Evolutionary conservation across 2,113 vertebrate genomes (phyloP), one percentile per base, ranked within the genome.

Genomic region (Promerops cafer): DNA sequence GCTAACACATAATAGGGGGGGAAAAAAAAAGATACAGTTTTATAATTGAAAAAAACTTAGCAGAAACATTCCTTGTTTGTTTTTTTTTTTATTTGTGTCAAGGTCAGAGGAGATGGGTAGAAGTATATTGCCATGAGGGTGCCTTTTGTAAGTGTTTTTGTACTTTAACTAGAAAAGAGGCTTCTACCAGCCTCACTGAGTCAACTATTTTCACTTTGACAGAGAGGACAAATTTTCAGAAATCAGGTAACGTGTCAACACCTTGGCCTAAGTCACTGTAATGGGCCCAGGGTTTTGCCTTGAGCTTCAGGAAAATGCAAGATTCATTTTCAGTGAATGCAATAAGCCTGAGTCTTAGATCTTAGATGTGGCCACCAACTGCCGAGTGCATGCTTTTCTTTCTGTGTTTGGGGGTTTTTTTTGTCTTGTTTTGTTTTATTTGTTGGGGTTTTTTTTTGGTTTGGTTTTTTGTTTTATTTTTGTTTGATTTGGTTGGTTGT

Each of bases 371-470:
- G 24, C 50, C 13, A 65, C 11, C 39, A 72, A 39, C 8, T 53
- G 18, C 5, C 1, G 12, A 64, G 16, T 33, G 6, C 27, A 54
- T 20, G 12, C 2, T 69, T 81, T 69, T 6, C 17, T 74, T 72
- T 21, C 42, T 65, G n/a, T 3, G 0, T 70, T 57, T 44, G 22
- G 6, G 2, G 2, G 0, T 0, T 10, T 11, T n/a, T n/a, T 74
- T 42, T 23, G 6, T 31, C 9, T 44, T 28, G 14, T 39, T 57
- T 64, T 31, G 10, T 21, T 83, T 49, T 19, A 15, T 70, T 82
- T 57, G 11, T n/a, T 47, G 16, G 4, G 69, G 9, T 2, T 39
- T 31, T 70, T 30, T 10, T 39, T 37, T 19, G 12, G 18, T 30
- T 53, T 70, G 12, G 2, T 19, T 50, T 66, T 13, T 22, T 11